Evolutionary conservation across 2,888 invertebrate genomes (phyloP).

Genomic region (Drosophila prostipennis): DNA sequence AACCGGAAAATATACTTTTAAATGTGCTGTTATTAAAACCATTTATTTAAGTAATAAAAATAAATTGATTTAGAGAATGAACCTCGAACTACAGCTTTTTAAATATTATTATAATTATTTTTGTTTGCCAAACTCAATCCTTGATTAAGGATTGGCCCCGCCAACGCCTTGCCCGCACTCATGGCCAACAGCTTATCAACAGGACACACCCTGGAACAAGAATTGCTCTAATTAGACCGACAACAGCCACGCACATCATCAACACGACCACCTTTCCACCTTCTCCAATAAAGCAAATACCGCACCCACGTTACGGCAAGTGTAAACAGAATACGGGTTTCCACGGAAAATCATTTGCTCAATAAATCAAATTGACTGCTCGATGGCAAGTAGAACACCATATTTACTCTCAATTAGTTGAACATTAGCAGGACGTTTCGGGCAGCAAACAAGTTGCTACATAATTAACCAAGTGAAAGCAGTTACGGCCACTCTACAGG

Average conservation of each 20-base stretch:
- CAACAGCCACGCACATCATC: slow-evolving; percentile 46
- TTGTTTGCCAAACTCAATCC: slow-evolving; percentile 15
- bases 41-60: too few species aligned
- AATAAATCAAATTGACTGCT: slow-evolving; percentile 67
- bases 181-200: slow-evolving; percentile 19
- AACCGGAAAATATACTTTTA: too few species aligned
- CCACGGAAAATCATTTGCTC: slow-evolving; percentile 63
- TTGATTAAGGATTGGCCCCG: background rate
- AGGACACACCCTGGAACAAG: slow-evolving; percentile 28
- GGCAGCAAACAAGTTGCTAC: slow-evolving; percentile 33
- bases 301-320: slow-evolving; percentile 3
- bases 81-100: too few species aligned
- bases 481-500: background rate
- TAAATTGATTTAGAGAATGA: too few species aligned
- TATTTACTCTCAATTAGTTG: slow-evolving; percentile 73
- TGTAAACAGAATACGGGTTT: slow-evolving; percentile 41
- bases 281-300: background rate
- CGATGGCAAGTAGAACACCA: slow-evolving; percentile 46
- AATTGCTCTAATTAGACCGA: slow-evolving; percentile 40
- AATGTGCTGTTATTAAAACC: too few species aligned
- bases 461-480: slow-evolving; percentile 43
- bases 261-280: slow-evolving; percentile 32
- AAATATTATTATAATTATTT: background rate
- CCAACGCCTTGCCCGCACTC: slow-evolving; percentile 9
- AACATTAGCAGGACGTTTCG: slow-evolving; percentile 55